Evolutionary conservation across 2,797 vertebrate species (phyloP).

Genomic region (Triplophysa yarkandensis): DNA sequence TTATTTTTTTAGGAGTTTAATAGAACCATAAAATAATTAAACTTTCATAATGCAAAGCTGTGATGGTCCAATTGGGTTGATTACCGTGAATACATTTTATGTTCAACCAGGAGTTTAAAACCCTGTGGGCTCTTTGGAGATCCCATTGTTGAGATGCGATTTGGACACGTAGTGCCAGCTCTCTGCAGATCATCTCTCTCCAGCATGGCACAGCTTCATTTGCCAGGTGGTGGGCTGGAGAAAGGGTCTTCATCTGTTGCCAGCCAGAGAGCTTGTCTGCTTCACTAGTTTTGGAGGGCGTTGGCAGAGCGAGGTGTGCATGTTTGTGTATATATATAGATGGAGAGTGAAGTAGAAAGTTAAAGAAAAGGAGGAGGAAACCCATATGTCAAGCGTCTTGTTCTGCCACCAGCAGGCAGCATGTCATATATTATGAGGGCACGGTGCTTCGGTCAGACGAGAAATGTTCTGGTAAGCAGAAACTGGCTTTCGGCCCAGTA

Average conservation of each 20-base stretch:
- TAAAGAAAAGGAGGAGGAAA: constrained; percentile 41
- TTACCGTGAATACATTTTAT: background rate
- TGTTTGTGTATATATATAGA: constrained; percentile 10
- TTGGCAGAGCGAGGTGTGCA: constrained; percentile 25
- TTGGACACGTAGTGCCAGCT: constrained; percentile 40
- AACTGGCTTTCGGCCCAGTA: constrained; percentile 27
- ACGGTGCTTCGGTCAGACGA: constrained; percentile 45
- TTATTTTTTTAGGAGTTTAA: background rate
- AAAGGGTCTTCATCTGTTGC: constrained; percentile 48
- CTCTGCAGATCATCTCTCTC: constrained; percentile 40
- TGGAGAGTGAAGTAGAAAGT: constrained; percentile 24
- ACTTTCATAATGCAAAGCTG: background rate
- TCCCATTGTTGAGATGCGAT: constrained; percentile 7
- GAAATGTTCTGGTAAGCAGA: constrained; percentile 54
- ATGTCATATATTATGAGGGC: constrained; percentile 57
- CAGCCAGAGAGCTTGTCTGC: constrained; percentile 35
- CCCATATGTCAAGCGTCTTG: constrained; percentile 57
- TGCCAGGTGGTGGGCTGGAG: constrained; percentile 56
- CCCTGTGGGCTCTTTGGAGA: constrained; percentile 13
- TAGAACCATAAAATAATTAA: background rate
- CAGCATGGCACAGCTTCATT: constrained; percentile 46
- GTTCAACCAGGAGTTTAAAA: background rate
- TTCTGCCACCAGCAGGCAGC: constrained; percentile 60
- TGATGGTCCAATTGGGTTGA: background rate
- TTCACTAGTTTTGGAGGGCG: constrained; percentile 35